Base-by-base conservation (phyloP, 2,888 invertebrate genomes). In the Pemphredon lugubris region DNA sequence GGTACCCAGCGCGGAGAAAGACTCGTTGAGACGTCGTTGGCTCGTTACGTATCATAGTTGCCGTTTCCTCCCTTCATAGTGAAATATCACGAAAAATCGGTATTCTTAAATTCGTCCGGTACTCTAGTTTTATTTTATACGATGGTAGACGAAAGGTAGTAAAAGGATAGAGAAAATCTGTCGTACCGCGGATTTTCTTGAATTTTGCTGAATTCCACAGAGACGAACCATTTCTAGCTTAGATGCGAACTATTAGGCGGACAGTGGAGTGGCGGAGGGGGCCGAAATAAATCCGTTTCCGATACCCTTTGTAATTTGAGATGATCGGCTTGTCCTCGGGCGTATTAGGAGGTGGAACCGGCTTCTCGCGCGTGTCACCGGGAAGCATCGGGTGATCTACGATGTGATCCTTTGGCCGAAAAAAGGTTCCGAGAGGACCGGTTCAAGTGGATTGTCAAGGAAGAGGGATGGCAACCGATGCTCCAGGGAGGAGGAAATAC, bases 251-350 rank as follows among this genome's bases (percentile, higher is more conserved):
- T 73, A 68, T 81, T 74, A 76, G 79, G 68, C 42, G 58, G 58
- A 70, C 74, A 77, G 77, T 79, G 55, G 82, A 69, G 51, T 47
- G 42, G 32, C 63, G 73, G 58, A 73, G 68, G 73, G 83, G 75
- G 82, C 51, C 74, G 78, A 83, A 80, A 83, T 84, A 88, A 88
- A 88, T 88, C 87, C 88, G 85, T 85, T 87, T 86, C 83, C 87
- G 84, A 89, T 89, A 87, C 88, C 87, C 88, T 88, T 89, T 89
- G 89, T 89, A 89, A 89, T 89, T 89, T 85, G 89, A 89, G 89
- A 89, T 87, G 87, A 88, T 89, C 88, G 85, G 88, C 88, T 88
- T 87, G n/a, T 84, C 74, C 81, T 55, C 67, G 75, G 66, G 77
- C 82, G 69, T 77, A 48, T 20, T 71, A 75, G 73, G 79, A 73